These are phyloP conservation scores for Latrodectus elegans DNA, from an alignment of 2,888 invertebrate genomes.

Conservation along the genomic window DNA sequence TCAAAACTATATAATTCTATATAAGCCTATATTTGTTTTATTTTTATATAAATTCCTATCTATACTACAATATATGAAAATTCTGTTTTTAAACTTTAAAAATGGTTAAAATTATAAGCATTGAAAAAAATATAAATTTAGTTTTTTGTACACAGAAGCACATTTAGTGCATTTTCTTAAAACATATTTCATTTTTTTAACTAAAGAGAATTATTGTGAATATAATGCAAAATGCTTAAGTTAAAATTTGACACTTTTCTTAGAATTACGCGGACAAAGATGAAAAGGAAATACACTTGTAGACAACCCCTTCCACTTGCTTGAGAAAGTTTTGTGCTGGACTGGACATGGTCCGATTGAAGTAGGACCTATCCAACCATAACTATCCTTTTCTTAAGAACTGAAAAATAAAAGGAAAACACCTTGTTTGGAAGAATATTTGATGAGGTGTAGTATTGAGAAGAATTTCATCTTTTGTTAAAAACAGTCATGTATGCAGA, in stretches of 20 bases:
- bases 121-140: too few species aligned
- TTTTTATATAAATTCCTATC: too few species aligned
- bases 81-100: too few species aligned
- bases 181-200: too few species aligned
- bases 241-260: conserved; percentile 15
- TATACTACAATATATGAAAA: too few species aligned
- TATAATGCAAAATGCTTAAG: neutral
- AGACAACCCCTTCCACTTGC: conserved; percentile 42
- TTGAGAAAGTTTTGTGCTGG: conserved; percentile 29
- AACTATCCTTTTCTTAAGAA: conserved; percentile 43
- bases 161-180: too few species aligned
- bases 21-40: too few species aligned
- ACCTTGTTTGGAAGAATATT: conserved; percentile 59
- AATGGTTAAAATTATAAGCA: too few species aligned
- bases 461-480: conserved; percentile 34
- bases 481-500: conserved; percentile 29
- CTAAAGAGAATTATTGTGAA: too few species aligned
- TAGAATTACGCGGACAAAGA: neutral
- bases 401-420: conserved; percentile 54
- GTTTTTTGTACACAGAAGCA: too few species aligned
- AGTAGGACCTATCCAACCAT: conserved; percentile 43
- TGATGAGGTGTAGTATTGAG: conserved; percentile 50
- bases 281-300: conserved; percentile 10
- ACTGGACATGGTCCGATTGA: conserved; percentile 59
- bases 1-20: too few species aligned